Evolutionary conservation across 1,140 invertebrate genomes (phyloP), one percentile per base, ranked within the genome.

Genomic region (Cydia pomonella): DNA sequence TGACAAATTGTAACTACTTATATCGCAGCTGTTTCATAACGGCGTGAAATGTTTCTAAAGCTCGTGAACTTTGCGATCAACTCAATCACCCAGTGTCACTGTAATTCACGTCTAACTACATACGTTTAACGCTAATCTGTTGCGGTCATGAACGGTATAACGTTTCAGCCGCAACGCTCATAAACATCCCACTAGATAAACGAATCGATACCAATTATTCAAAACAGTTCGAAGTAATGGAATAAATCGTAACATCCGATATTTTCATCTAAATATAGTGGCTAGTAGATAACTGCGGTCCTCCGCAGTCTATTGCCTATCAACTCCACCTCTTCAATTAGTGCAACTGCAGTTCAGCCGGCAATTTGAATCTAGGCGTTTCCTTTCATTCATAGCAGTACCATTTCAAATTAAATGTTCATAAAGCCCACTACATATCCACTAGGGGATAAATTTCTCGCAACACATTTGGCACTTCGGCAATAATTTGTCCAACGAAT

Each of bases 361-460:
- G 77, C 82, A 82, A 87, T 87, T 84, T 87, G 78, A 80, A 85
- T 87, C 77, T 79, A 79, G 69, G 72, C 21, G 79, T 74, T 82
- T 87, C 82, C 83, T 85, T 82, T 83, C 77, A 80, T 78, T 77
- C 47, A 72, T 78, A 77, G 75, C 76, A 75, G 59, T 75, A 83
- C 74, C 18, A 21, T 73, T 50, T 53, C 13, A 62, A 73, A 44
- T 50, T 13, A 66, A 66, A 33, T 13, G 13, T 72, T 29, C 18
- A 44, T 16, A 72, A 21, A 72, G 25, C n/a, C 13, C 21, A 38
- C 33, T 38, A 38, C 27, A 3, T 13, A 27, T 18, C 27, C 33
- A 38, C 33, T 10, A 38, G 7, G 33, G 7, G 33, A 38, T 9
- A 9, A 38, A 38, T 38, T 38, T 9, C 33, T 1, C 33, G 33